Conservation (phyloP, 2,888 invertebrate genomes). For the Cephus pygmeus region DNA sequence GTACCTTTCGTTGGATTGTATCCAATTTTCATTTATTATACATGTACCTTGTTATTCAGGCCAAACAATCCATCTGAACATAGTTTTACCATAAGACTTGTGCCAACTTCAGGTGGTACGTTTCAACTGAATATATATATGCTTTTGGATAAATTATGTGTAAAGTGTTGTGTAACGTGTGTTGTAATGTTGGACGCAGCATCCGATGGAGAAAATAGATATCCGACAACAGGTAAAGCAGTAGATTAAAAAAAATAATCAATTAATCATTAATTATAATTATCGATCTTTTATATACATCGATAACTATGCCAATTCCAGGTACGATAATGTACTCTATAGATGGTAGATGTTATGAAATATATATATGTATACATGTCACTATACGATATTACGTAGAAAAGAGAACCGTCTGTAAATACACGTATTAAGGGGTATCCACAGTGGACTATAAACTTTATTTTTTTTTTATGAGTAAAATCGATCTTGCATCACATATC, state of each 20-base stretch:
- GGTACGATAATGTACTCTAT: not conserved
- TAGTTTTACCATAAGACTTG: not conserved
- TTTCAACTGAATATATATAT: not conserved
- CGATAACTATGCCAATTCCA: not conserved
- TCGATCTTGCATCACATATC: not conserved
- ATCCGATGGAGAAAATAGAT: slow-evolving; percentile 62
- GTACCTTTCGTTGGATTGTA: not conserved
- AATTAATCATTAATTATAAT: not conserved
- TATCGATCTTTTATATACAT: not conserved
- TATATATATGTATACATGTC: too few species aligned
- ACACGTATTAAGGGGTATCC: too few species aligned
- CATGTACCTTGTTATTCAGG: not conserved
- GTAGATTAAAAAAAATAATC: too few species aligned
- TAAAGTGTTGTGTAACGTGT: slow-evolving; percentile 8
- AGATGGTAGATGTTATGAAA: not conserved
- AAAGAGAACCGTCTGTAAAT: too few species aligned
- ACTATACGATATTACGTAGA: too few species aligned
- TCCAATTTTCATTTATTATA: not conserved
- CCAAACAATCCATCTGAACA: not conserved
- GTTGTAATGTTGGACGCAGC: slow-evolving; percentile 59
- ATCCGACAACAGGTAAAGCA: slow-evolving; percentile 59
- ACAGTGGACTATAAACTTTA: too few species aligned
- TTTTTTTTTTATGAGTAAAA: not conserved
- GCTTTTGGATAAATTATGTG: not conserved
- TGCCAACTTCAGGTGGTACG: not conserved